Base-by-base conservation (phyloP, 2,888 invertebrate genomes). In the Tuta absoluta region DNA sequence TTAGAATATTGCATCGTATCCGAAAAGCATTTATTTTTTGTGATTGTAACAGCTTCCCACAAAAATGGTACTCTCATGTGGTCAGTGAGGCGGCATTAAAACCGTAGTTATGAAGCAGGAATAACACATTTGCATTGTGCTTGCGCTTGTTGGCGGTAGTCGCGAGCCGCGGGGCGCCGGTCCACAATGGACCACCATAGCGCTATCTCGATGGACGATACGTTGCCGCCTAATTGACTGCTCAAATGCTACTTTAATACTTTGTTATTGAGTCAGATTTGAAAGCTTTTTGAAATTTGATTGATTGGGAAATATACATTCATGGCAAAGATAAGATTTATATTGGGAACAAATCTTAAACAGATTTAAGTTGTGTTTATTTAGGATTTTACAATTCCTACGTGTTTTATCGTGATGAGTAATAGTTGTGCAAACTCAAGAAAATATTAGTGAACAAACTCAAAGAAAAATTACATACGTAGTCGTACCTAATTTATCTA, bases 141-240 rank as follows among this genome's bases (percentile, higher is more conserved):
- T 64, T 75, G 78, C 73, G 78, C 33, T 33, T n/a, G 82, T 83
- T 80, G 80, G 80, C 72, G 69, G 76, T 75, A 76, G 76, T 76
- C 75, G 73, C 71, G 75, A 83, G 79, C 87, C 79, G 69, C 89
- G 80, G 82, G 83, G 86, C 72, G 83, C 76, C 85, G 68, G 65
- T 66, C 81, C 79, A 91, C 91, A 91, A 91, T 91, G 89, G 86
- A 83, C 91, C 91, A 87, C 91, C 89, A 91, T 91, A 72, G 83
- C 78, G 85, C 81, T 90, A 89, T 90, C 89, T 86, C 86, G 89
- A 89, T 89, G 87, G 86, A 82, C 89, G 86, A 87, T 89, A 87
- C 84, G 81, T 85, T 86, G 79, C 85, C 89, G 89, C 90, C 86
- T 89, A 90, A 91, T 91, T 91, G 91, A 91, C 85, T 89, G 79